Evolutionary conservation across 2,113 vertebrate genomes (phyloP).

Genomic region (Cyprinus carpio): DNA sequence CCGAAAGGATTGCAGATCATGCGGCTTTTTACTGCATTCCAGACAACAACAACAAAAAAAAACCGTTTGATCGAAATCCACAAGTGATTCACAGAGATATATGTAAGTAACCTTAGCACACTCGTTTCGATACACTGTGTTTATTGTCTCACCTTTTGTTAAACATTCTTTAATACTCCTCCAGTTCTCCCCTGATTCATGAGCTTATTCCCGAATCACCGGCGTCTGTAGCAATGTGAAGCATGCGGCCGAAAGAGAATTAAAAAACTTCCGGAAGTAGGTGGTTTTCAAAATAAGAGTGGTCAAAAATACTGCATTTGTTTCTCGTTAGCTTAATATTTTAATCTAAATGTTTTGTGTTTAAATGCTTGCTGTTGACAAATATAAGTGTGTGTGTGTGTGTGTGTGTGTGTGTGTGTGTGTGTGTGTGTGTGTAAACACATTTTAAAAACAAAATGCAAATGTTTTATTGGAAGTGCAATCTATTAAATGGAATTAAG

Average conservation of each 20-base stretch:
- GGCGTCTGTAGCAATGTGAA: slow-evolving; percentile 13
- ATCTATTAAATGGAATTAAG: neutral
- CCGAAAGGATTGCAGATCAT: neutral
- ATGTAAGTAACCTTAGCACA: neutral
- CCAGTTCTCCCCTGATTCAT: neutral
- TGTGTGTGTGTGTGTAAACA: too few species aligned
- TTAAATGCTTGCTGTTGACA: neutral
- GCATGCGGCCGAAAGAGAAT: neutral
- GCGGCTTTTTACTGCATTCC: neutral
- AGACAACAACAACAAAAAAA: neutral
- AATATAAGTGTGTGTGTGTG: neutral
- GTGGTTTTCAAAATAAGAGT: slow-evolving; percentile 2
- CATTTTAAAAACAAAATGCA: neutral
- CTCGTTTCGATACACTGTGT: neutral
- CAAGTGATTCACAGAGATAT: neutral
- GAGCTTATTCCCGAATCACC: neutral
- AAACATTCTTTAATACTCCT: neutral
- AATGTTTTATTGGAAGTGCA: neutral
- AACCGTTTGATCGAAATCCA: neutral
- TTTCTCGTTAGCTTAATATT: neutral
- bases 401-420: too few species aligned
- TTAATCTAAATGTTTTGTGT: neutral
- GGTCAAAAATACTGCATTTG: neutral
- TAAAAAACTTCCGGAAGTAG: neutral
- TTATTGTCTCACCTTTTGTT: neutral